Percentiles rank a stretch among this genome's conserved stretches.
These are phyloP conservation scores for Achlya flavicornis DNA, from an alignment of 2,888 invertebrate species.

Conservation along the genomic window DNA sequence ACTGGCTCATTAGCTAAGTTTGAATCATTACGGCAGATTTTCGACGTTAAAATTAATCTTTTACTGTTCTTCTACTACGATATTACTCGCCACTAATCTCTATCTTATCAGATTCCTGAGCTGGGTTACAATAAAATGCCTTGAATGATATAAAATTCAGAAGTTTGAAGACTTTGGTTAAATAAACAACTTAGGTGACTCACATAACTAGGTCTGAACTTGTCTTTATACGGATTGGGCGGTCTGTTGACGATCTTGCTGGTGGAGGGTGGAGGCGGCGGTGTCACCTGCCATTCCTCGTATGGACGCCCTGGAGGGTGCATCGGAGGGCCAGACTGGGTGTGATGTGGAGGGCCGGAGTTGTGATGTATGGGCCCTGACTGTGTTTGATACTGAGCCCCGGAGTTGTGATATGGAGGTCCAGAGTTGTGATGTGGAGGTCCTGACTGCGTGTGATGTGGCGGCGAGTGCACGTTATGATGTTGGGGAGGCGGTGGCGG, in stretches of 20 bases:
- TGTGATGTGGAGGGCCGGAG: constrained; percentile 17
- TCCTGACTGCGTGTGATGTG: constrained; percentile 30
- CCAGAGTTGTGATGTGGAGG: constrained; percentile 26
- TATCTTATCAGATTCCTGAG: not conserved
- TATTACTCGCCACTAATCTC: too few relatives aligned
- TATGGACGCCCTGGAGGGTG: constrained; percentile 42
- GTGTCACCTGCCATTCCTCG: constrained; percentile 69
- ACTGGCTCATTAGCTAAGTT: too few relatives aligned
- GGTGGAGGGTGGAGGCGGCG: constrained; percentile 55
- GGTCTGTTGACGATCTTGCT: constrained; percentile 78
- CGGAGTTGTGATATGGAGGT: constrained; percentile 21
- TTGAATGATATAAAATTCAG: too few relatives aligned
- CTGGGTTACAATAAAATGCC: too few relatives aligned
- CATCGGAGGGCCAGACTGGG: constrained; percentile 24
- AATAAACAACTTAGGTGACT: constrained; percentile 30
- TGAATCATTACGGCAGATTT: too few relatives aligned
- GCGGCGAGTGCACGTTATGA: constrained; percentile 41
- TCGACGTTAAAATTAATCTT: too few relatives aligned
- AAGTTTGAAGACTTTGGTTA: too few relatives aligned
- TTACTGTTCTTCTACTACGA: too few relatives aligned
- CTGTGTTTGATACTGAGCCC: constrained; percentile 17
- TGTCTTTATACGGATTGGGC: constrained; percentile 70
- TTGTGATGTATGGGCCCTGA: constrained; percentile 27
- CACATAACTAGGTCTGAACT: constrained; percentile 71
- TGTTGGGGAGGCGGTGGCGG: constrained; percentile 47